Evolutionary conservation across 2,113 vertebrate species (phyloP).

Genomic region (Thunnus maccoyii): DNA sequence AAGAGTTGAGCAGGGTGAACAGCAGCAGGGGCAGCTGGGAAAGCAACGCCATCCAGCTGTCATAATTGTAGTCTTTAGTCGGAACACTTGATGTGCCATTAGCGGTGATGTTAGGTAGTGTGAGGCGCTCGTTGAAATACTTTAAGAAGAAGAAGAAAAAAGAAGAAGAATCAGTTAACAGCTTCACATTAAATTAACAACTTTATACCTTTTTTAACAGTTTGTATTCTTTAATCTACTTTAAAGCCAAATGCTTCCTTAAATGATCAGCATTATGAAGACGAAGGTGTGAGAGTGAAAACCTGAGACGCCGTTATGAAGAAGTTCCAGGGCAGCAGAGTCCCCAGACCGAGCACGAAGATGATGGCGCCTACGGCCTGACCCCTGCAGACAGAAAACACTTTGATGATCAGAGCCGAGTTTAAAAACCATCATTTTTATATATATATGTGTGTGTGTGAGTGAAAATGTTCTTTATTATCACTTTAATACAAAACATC

Average conservation of each 20-base stretch:
- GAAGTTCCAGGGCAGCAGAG: constrained; percentile 96
- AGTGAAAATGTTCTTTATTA: too few relatives aligned
- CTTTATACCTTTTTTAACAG: too few relatives aligned
- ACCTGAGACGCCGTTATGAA: constrained; percentile 93
- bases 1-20: constrained; percentile 91
- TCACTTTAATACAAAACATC: not conserved
- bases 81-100: not conserved
- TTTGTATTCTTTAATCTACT: too few relatives aligned
- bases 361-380: constrained; percentile 91
- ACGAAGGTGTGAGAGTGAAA: constrained; percentile 20
- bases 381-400: constrained; percentile 80
- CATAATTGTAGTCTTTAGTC: constrained; percentile 85
- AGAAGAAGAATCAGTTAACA: not conserved
- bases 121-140: constrained; percentile 70
- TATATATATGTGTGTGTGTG: too few relatives aligned
- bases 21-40: constrained; percentile 90
- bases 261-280: too few relatives aligned
- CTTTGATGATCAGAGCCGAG: not conserved
- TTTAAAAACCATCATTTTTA: too few relatives aligned
- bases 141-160: not conserved
- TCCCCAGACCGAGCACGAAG: constrained; percentile 92
- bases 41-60: constrained; percentile 91
- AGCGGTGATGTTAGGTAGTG: not conserved
- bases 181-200: too few relatives aligned
- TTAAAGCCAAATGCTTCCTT: too few relatives aligned